A percentile compares a stretch with the other conserved stretches of the same genome.
Conservation (phyloP, 2,888 invertebrate species). For the Drosophila lacicola region DNA sequence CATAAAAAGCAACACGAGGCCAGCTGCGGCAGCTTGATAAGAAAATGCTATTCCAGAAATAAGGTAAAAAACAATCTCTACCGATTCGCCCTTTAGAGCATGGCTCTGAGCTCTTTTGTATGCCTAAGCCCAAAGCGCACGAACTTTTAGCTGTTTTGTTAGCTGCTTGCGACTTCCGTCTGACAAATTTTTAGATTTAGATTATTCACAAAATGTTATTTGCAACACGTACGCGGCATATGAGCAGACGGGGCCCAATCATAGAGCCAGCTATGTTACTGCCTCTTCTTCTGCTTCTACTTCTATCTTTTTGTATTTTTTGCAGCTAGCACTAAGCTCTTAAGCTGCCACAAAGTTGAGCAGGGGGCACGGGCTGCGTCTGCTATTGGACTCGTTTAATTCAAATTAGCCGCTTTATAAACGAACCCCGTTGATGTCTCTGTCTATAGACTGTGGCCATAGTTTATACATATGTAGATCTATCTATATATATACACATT, state of each 20-base stretch:
- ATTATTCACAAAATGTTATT: constrained; percentile 38
- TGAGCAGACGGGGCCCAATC: constrained; percentile 14
- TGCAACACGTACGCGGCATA: constrained; percentile 62
- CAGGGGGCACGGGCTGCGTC: neutral
- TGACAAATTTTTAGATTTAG: constrained; percentile 55
- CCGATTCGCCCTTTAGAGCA: constrained; percentile 21
- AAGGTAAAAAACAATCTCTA: constrained; percentile 3
- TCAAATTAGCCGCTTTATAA: constrained; percentile 57
- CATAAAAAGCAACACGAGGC: constrained; percentile 32
- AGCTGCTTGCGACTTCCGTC: constrained; percentile 51
- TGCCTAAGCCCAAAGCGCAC: constrained; percentile 29
- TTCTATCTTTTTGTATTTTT: constrained; percentile 5
- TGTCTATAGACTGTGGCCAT: constrained; percentile 33
- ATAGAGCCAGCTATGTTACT: neutral
- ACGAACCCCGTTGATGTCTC: constrained; percentile 56
- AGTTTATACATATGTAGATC: neutral
- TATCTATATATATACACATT: neutral
- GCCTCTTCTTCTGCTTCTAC: neutral
- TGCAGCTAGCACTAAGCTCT: neutral
- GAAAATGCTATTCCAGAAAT: constrained; percentile 9
- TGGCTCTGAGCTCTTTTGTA: constrained; percentile 7
- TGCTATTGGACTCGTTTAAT: constrained; percentile 34
- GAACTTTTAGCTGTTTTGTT: constrained; percentile 20
- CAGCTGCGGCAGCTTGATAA: constrained; percentile 23
- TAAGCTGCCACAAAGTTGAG: neutral